phyloP scores from a whole-genome alignment of 2,888 invertebrate genomes.

The Lamellibrachia columna region DNA sequence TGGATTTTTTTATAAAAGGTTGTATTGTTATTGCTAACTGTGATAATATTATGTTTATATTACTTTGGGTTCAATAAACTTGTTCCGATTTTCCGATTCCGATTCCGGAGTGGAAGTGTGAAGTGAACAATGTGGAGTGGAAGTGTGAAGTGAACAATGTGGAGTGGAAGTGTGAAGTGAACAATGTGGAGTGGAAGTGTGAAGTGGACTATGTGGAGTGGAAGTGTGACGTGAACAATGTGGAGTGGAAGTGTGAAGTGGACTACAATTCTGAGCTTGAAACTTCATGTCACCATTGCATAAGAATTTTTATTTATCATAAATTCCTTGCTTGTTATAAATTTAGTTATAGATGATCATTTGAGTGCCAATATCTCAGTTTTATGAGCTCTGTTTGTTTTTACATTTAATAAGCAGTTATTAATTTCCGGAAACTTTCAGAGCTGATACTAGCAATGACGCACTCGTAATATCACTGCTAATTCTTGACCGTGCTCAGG shows the following conservation, averaged over 20 bases:
- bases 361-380: neutral
- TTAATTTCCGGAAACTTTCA: neutral
- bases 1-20: too few relatives aligned
- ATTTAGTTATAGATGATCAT: neutral
- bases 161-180: too few relatives aligned
- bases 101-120: too few relatives aligned
- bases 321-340: neutral
- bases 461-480: neutral
- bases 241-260: neutral
- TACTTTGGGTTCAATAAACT: too few relatives aligned
- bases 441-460: neutral
- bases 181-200: too few relatives aligned
- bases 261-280: neutral
- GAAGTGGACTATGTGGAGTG: too few relatives aligned
- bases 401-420: neutral
- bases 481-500: neutral
- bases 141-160: too few relatives aligned
- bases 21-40: too few relatives aligned
- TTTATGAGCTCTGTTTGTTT: neutral
- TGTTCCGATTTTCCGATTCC: too few relatives aligned
- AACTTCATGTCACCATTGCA: neutral
- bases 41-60: too few relatives aligned
- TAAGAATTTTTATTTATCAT: neutral
- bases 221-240: neutral
- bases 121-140: too few relatives aligned